A percentile compares a stretch with the other conserved stretches of the same genome.
Conservation (phyloP, 1,140 invertebrate genomes). For the Aphidius gifuensis region DNA sequence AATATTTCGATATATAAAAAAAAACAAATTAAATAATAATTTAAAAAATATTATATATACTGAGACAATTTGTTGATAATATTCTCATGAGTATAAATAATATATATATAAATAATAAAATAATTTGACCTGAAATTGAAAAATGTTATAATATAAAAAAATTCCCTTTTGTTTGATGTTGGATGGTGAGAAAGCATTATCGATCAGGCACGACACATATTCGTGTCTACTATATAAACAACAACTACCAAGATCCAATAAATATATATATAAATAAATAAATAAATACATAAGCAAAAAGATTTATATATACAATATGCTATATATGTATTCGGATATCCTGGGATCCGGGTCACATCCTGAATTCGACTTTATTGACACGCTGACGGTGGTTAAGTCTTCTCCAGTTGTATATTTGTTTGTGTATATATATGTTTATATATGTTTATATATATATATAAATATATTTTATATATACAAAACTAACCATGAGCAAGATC, state of each 20-base stretch:
- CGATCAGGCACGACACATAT: conserved; percentile 17
- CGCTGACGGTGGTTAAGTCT: conserved; percentile 20
- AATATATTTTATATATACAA: background rate
- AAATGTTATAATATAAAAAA: too few relatives aligned
- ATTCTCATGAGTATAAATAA: too few relatives aligned
- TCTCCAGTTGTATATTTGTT: background rate
- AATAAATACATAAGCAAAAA: too few relatives aligned
- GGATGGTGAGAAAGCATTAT: conserved; percentile 1
- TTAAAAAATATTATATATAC: too few relatives aligned
- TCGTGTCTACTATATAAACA: conserved; percentile 16
- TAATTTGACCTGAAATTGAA: too few relatives aligned
- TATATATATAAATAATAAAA: too few relatives aligned
- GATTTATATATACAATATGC: background rate
- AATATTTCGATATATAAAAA: too few relatives aligned
- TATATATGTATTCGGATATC: conserved; percentile 8
- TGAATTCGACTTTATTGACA: conserved; percentile 38
- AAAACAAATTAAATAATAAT: too few relatives aligned
- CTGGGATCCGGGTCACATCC: conserved; percentile 47
- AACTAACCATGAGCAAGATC: conserved; percentile 16
- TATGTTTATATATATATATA: background rate
- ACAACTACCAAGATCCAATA: too few relatives aligned
- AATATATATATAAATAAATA: too few relatives aligned
- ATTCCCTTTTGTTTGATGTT: too few relatives aligned
- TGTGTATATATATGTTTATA: background rate
- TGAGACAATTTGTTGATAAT: too few relatives aligned